A percentile compares a stretch with the other conserved stretches of the same genome.
These are phyloP conservation scores for Cosmorhoe ocellata DNA, from an alignment of 2,888 invertebrate species.

Conservation along the genomic window DNA sequence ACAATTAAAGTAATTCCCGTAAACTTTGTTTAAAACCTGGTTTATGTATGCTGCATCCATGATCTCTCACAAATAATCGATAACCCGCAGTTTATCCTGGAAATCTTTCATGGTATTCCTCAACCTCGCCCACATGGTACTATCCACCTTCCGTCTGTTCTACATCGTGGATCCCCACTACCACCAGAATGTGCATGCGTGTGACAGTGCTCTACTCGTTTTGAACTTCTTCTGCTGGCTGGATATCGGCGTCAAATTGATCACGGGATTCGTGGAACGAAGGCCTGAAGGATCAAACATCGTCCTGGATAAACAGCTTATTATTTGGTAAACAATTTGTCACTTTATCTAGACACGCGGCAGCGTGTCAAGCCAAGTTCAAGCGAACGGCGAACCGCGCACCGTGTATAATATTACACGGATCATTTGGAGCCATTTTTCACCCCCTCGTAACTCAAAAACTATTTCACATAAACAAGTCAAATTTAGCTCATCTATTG, in stretches of 20 bases:
- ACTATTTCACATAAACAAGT: no score
- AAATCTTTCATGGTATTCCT: slow-evolving; percentile 46
- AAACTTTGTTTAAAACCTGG: no score
- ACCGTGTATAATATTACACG: no score
- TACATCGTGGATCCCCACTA: slow-evolving; percentile 40
- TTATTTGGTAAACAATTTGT: slow-evolving; percentile 43
- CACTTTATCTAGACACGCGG: no score
- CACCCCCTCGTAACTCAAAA: no score
- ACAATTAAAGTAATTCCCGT: neutral
- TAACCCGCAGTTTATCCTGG: slow-evolving; percentile 60
- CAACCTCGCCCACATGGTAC: slow-evolving; percentile 45
- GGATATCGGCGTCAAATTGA: slow-evolving; percentile 57
- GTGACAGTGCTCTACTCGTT: slow-evolving; percentile 44
- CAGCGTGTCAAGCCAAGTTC: no score
- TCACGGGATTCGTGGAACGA: slow-evolving; percentile 51
- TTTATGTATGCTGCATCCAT: no score
- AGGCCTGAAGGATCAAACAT: slow-evolving; percentile 33
- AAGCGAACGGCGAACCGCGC: no score
- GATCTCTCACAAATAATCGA: no score
- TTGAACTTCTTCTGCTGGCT: slow-evolving; percentile 50
- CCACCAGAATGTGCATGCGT: slow-evolving; percentile 19
- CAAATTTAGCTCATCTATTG: no score
- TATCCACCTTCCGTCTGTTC: slow-evolving; percentile 49
- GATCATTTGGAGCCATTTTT: no score
- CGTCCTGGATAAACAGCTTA: slow-evolving; percentile 45